phyloP scores from a whole-genome alignment of 2,113 vertebrate genomes.

The Hemiscyllium ocellatum region DNA sequence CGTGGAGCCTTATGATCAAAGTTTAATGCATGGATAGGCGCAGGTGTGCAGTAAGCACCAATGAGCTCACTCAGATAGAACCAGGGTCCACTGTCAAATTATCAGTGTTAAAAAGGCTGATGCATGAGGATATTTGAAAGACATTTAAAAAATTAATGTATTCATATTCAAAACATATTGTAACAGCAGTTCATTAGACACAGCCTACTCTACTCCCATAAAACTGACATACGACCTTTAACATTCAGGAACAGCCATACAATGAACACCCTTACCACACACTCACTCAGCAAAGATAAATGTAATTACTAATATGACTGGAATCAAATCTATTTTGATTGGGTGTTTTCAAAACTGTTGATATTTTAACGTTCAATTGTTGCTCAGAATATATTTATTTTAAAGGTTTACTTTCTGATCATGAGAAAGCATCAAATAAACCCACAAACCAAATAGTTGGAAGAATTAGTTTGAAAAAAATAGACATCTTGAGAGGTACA shows the following conservation, averaged over 20 bases:
- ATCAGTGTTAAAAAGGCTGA: constrained; percentile 67
- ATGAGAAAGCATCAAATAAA: not conserved
- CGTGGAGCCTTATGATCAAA: constrained; percentile 85
- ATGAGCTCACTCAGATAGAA: constrained; percentile 67
- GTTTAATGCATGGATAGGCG: constrained; percentile 79
- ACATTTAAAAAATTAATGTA: constrained; percentile 75
- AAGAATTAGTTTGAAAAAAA: not conserved
- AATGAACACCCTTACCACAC: constrained; percentile 62
- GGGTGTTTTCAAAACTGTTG: constrained; percentile 24
- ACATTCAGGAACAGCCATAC: constrained; percentile 58
- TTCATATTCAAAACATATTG: constrained; percentile 72
- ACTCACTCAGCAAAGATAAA: constrained; percentile 64
- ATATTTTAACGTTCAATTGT: constrained; percentile 10
- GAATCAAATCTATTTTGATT: constrained; percentile 51
- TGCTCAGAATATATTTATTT: constrained; percentile 18
- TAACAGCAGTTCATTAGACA: constrained; percentile 67
- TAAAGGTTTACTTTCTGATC: not conserved
- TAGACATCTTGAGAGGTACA: not conserved
- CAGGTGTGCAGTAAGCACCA: constrained; percentile 75
- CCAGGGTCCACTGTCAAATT: constrained; percentile 77
- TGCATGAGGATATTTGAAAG: constrained; percentile 64
- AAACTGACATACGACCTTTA: constrained; percentile 78
- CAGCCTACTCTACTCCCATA: constrained; percentile 58
- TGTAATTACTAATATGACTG: constrained; percentile 70
- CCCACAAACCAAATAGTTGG: not conserved